Base-by-base conservation (phyloP, 2,113 vertebrate genomes). In the Xiphorhynchus elegans region DNA sequence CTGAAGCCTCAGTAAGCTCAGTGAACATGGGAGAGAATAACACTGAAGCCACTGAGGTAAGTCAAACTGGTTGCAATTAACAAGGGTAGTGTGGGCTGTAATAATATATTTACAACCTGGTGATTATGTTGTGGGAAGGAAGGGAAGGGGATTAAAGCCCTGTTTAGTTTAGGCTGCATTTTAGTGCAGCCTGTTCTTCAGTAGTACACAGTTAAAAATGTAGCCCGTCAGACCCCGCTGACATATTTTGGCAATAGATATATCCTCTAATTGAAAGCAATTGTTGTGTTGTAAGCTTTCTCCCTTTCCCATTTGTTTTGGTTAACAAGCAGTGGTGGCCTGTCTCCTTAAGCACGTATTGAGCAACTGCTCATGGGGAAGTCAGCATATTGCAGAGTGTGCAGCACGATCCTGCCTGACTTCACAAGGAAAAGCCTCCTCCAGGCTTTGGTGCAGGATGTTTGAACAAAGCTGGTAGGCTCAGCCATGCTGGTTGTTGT, bases 201-300 rank as follows among this genome's bases (percentile, higher is more conserved):
- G 86, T 77, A 87, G 78, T 56, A 85, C 60, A 39, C 62, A 84
- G 82, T 93, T 95, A 85, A 89, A 94, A 96, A 95, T 37, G 67
- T n/a, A 74, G 85, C 64, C 89, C 94, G 60, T 96, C 79, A 86
- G 64, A 95, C 91, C 79, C 63, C 3, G 4, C 77, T 73, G 87
- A 85, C 87, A 94, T 90, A 68, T 87, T 94, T 91, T 96, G 93
- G 93, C 84, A 96, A 82, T 62, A 91, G 90, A 77, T 70, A 62
- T 68, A 89, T 88, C 70, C 87, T 91, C 84, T 96, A 96, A 96
- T 97, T 91, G 85, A 94, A 93, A 95, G 95, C 87, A 92, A 94
- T 96, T 89, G 84, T 82, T 93, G 84, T 82, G 72, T 60, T 94
- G 90, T 75, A 83, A 94, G 87, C 76, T 93, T 88, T 86, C 81